Base-by-base conservation (phyloP, 2,797 vertebrate genomes). In the Nothura maculosa region DNA sequence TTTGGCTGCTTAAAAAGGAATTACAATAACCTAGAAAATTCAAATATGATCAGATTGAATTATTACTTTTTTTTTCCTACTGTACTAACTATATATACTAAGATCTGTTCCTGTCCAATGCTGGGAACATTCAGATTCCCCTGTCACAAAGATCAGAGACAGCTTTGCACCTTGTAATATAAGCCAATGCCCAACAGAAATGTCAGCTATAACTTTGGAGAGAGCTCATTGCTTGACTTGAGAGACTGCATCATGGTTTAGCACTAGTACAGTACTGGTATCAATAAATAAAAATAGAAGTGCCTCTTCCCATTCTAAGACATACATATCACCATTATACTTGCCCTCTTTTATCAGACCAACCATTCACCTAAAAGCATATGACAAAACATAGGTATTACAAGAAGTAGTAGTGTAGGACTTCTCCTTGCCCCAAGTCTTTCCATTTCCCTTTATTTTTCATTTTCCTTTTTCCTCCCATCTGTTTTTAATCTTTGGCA, bases 401-500 rank as follows among this genome's bases (percentile, higher is more conserved):
- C 34, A 78, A 94, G 22, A 48, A 85, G 45, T 15, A 40, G 42
- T 22, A 61, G 57, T n/a, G 38, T n/a, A 32, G 38, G n/a, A 42
- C 47, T 57, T 78, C 4, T 21, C 7, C 10, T 7, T 8, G 2
- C 16, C 30, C 13, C 36, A 14, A 4, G 22, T 11, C 4, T n/a
- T 90, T 42, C 48, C 1, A 1, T 28, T 80, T 83, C 61, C 89
- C 72, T 79, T 66, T 21, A 43, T 84, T 87, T 86, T 78, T 62
- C 32, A 9, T 13, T 76, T 86, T 90, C 86, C 42, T 34, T 69
- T 67, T 24, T 91, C 24, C 87, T 70, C n/a, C n/a, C 19, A 28
- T 66, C 20, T 72, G 9, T 76, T 89, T 92, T 84, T 81, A 34
- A 40, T 61, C 83, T 62, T 50, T 86, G 86, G 55, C 70, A 86